Percentiles rank a stretch among this genome's conserved stretches.
phyloP scores from a whole-genome alignment of 2,888 invertebrate genomes.

The Dryococelus australis region DNA sequence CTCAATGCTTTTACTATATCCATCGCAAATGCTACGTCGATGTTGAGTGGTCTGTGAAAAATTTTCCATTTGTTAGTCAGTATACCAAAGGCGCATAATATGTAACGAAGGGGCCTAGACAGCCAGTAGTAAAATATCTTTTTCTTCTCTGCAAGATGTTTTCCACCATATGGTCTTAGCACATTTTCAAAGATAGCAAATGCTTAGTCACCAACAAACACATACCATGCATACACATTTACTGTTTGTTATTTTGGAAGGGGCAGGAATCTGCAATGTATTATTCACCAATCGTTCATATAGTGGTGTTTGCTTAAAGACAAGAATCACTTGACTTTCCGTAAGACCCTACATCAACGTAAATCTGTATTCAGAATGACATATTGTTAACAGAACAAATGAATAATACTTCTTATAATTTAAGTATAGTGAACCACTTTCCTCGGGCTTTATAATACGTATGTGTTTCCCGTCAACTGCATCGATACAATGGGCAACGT shows the following conservation, averaged over 20 bases:
- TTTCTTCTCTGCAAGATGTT: constrained; percentile 44
- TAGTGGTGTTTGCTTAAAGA: no score
- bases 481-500: constrained; percentile 51
- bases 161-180: constrained; percentile 45
- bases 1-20: constrained; percentile 24
- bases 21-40: constrained; percentile 33
- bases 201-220: constrained; percentile 27
- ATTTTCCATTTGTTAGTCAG: constrained; percentile 44
- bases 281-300: no score
- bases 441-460: constrained; percentile 46
- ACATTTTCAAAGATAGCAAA: constrained; percentile 37
- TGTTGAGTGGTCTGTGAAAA: constrained; percentile 44
- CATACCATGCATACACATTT: neutral
- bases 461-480: constrained; percentile 53
- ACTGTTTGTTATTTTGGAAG: neutral
- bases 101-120: constrained; percentile 38
- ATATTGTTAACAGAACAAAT: constrained; percentile 47
- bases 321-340: constrained; percentile 34
- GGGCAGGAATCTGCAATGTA: no score
- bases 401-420: constrained; percentile 50
- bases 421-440: constrained; percentile 48
- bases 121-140: constrained; percentile 49
- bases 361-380: constrained; percentile 48
- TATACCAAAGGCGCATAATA: constrained; percentile 49
- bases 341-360: constrained; percentile 49